Percentiles rank a stretch among this genome's conserved stretches.
These are phyloP conservation scores for Diplodus sargus DNA, from an alignment of 2,797 vertebrate genomes.

Conservation along the genomic window DNA sequence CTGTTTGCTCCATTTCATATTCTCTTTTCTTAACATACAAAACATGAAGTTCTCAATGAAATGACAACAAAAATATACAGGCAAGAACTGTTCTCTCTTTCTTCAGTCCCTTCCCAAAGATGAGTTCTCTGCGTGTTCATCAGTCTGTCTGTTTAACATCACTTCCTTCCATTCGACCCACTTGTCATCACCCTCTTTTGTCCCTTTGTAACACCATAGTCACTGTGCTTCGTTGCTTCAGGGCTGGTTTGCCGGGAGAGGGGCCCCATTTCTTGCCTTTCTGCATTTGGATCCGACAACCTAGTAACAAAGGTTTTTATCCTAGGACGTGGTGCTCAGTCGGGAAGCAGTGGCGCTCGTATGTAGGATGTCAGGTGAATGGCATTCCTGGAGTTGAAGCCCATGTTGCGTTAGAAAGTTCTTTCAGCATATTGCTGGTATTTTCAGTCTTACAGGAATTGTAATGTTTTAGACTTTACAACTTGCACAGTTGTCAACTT, in stretches of 20 bases:
- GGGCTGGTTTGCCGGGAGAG: background rate
- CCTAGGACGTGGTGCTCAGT: no score
- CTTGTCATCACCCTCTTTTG: constrained; percentile 57
- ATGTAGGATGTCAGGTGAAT: no score
- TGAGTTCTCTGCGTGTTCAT: background rate
- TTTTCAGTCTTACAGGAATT: no score
- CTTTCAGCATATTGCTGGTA: no score
- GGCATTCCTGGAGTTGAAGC: no score
- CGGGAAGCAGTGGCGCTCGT: no score
- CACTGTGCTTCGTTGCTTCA: constrained; percentile 3
- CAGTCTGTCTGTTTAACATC: constrained; percentile 15
- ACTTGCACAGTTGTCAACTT: no score
- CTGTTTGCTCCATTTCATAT: background rate
- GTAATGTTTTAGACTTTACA: no score
- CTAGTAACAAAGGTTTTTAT: no score
- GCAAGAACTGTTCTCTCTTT: constrained; percentile 3
- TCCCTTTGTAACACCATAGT: constrained; percentile 4
- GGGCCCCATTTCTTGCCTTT: background rate
- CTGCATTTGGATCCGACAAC: background rate
- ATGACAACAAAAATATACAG: background rate
- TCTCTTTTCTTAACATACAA: background rate
- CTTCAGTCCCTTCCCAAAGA: constrained; percentile 10
- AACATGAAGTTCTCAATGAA: background rate
- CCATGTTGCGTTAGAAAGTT: no score
- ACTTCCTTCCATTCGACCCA: constrained; percentile 41